Conservation (phyloP, 2,113 vertebrate genomes). For the Electrona antarctica region DNA sequence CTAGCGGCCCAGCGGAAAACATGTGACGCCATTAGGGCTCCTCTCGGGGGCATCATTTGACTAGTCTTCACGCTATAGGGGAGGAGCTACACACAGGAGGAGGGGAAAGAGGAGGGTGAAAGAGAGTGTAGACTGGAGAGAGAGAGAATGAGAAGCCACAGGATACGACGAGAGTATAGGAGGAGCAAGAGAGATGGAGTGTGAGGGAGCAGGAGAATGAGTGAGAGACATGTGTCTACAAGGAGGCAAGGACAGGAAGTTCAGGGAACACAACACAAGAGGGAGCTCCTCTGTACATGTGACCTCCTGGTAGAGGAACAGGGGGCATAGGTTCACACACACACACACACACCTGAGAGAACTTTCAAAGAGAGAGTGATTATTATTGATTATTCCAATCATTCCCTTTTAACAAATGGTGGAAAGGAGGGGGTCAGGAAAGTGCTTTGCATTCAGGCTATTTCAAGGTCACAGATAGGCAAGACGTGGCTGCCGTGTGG, state of each 20-base stretch:
- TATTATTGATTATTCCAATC: conserved; percentile 56
- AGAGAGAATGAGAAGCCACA: neutral
- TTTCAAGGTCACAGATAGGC: conserved; percentile 63
- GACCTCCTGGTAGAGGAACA: conserved; percentile 20
- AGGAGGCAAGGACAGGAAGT: conserved; percentile 36
- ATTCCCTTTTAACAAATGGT: conserved; percentile 13
- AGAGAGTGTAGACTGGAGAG: neutral
- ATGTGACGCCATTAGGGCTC: conserved; percentile 39
- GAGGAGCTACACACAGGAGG: conserved; percentile 18
- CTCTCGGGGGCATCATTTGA: conserved; percentile 20
- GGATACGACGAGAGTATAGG: neutral
- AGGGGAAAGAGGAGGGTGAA: conserved; percentile 23
- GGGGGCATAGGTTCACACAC: too few relatives aligned
- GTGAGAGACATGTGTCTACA: neutral
- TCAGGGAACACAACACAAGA: conserved; percentile 45
- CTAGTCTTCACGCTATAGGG: neutral
- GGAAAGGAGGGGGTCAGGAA: conserved; percentile 1
- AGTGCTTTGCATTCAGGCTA: conserved; percentile 51
- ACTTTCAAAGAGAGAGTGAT: conserved; percentile 43
- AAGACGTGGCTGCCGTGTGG: conserved; percentile 37
- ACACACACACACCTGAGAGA: conserved; percentile 5
- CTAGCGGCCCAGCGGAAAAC: conserved; percentile 68
- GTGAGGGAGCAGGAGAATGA: neutral
- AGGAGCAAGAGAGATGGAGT: neutral
- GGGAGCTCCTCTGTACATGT: conserved; percentile 13